Percentiles rank a stretch among this genome's conserved stretches.
Conservation (phyloP, 1,140 invertebrate genomes). For the Babylonia areolata region DNA sequence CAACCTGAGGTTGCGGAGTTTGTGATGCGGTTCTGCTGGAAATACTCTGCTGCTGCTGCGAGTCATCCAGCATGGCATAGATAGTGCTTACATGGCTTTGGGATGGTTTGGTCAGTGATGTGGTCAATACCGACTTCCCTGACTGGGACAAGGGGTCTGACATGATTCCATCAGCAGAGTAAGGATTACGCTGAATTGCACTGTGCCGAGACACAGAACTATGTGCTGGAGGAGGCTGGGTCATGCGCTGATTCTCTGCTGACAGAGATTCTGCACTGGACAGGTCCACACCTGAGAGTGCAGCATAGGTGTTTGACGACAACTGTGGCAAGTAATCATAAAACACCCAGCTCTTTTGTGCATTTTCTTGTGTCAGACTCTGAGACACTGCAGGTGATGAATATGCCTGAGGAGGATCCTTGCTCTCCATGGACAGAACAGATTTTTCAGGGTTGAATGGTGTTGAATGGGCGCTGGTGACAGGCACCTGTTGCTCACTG, state of each 20-base stretch:
- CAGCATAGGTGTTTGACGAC: constrained; percentile 47
- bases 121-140: constrained; percentile 31
- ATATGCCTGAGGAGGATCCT: constrained; percentile 22
- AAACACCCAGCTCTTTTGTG: constrained; percentile 55
- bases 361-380: constrained; percentile 35
- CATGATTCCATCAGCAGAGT: constrained; percentile 43
- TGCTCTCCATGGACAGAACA: constrained; percentile 28
- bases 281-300: constrained; percentile 32
- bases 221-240: constrained; percentile 68
- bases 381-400: constrained; percentile 22
- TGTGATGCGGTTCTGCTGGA: constrained; percentile 38
- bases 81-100: constrained; percentile 1
- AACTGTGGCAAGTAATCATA: constrained; percentile 57
- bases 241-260: background rate
- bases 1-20: constrained; percentile 36
- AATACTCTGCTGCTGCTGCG: constrained; percentile 33
- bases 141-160: constrained; percentile 8
- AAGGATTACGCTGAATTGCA: constrained; percentile 54
- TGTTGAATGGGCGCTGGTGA: constrained; percentile 1
- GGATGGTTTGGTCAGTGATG: background rate
- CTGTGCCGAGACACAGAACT: constrained; percentile 45
- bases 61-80: constrained; percentile 25
- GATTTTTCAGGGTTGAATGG: constrained; percentile 23
- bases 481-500: constrained; percentile 26
- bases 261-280: constrained; percentile 33